These are phyloP conservation scores for Lycia hirtaria DNA, from an alignment of 2,888 invertebrate species.

Conservation along the genomic window DNA sequence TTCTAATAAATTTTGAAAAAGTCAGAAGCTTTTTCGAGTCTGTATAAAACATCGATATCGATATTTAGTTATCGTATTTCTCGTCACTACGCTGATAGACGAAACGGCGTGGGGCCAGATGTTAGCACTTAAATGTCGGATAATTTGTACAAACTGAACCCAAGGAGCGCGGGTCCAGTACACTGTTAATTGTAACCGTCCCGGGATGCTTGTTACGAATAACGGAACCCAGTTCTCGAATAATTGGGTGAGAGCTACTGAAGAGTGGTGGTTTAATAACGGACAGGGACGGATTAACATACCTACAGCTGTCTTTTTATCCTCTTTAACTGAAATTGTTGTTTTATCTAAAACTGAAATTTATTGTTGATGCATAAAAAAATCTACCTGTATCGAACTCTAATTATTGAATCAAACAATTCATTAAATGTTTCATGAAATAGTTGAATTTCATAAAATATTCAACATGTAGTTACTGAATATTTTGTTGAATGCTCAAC, in stretches of 20 bases:
- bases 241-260: conserved; percentile 23
- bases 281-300: neutral
- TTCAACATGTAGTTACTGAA: too few relatives aligned
- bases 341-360: too few relatives aligned
- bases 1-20: too few relatives aligned
- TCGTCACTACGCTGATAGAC: conserved; percentile 38
- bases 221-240: conserved; percentile 25
- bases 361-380: too few relatives aligned
- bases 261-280: neutral
- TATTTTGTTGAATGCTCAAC: too few relatives aligned
- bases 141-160: conserved; percentile 49
- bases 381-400: too few relatives aligned
- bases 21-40: too few relatives aligned
- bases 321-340: too few relatives aligned
- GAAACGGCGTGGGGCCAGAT: conserved; percentile 51
- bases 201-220: conserved; percentile 24
- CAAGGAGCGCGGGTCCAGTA: conserved; percentile 26
- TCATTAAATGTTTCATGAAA: too few relatives aligned
- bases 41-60: neutral
- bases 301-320: too few relatives aligned
- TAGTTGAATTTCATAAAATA: too few relatives aligned
- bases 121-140: conserved; percentile 49
- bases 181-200: conserved; percentile 34
- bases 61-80: conserved; percentile 26
- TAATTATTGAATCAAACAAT: too few relatives aligned